Evolutionary conservation across 2,797 vertebrate genomes (phyloP).

Genomic region (Sebastiscus tertius): DNA sequence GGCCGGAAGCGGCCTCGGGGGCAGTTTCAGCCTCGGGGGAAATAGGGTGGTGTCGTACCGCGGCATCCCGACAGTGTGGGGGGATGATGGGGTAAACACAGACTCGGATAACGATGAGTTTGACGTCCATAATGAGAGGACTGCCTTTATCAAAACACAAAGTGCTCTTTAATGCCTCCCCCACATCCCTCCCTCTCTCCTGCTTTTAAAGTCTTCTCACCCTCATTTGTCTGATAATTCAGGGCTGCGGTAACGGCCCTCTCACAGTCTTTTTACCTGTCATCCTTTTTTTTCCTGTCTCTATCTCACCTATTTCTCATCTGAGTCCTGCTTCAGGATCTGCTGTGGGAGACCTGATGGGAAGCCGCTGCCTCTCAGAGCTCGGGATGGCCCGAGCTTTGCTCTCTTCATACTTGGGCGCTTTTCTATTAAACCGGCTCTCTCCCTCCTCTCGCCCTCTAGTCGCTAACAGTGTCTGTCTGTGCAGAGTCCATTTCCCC

Average conservation of each 20-base stretch:
- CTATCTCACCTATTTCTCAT: constrained; percentile 41
- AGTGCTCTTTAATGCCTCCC: constrained; percentile 93
- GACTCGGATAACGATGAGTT: constrained; percentile 93
- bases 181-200: constrained; percentile 23
- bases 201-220: constrained; percentile 56
- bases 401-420: constrained; percentile 65
- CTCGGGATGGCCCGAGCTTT: constrained; percentile 51
- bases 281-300: constrained; percentile 16
- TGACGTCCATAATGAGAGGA: constrained; percentile 92
- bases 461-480: constrained; percentile 63
- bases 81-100: constrained; percentile 87
- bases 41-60: constrained; percentile 91
- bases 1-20: constrained; percentile 70
- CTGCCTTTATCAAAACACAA: constrained; percentile 99
- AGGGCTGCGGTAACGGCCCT: constrained; percentile 58
- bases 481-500: constrained; percentile 61
- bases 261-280: constrained; percentile 45
- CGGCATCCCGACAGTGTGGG: constrained; percentile 93
- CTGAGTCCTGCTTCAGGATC: constrained; percentile 42
- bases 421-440: constrained; percentile 73
- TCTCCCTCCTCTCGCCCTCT: constrained; percentile 60
- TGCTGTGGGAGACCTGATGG: constrained; percentile 53
- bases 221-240: constrained; percentile 54
- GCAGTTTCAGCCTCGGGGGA: constrained; percentile 69
- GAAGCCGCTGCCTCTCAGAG: constrained; percentile 56